phyloP scores from a whole-genome alignment of 2,888 invertebrate species.

The Pogonocherus hispidulus region DNA sequence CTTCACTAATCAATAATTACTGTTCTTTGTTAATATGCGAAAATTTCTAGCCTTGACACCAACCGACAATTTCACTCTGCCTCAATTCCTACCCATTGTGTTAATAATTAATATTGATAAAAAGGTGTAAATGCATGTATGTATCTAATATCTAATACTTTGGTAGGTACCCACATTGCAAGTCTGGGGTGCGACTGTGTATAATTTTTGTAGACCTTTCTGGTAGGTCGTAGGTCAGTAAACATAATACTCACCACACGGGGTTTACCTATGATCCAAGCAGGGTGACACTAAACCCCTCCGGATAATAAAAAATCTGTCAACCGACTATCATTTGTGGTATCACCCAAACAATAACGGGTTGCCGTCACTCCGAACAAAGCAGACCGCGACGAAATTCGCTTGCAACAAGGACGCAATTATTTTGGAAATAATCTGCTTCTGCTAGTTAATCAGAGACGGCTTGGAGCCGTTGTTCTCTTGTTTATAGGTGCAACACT shows the following conservation, averaged over 20 bases:
- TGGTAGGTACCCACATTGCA: neutral
- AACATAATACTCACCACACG: conserved; percentile 8
- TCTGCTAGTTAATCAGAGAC: neutral
- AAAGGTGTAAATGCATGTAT: neutral
- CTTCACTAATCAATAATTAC: neutral
- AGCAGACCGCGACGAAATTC: neutral
- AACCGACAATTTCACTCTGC: neutral
- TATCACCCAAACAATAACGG: conserved; percentile 3
- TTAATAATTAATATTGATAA: neutral
- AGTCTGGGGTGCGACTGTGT: too few species aligned
- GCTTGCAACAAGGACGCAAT: too few species aligned
- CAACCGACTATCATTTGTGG: conserved; percentile 19
- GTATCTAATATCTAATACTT: neutral
- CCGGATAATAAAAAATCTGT: conserved; percentile 7
- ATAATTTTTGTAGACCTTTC: too few species aligned
- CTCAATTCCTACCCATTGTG: neutral
- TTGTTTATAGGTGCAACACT: conserved; percentile 3
- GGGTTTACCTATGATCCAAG: too few species aligned
- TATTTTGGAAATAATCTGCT: too few species aligned
- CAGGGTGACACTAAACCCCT: too few species aligned
- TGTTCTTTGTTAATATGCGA: neutral
- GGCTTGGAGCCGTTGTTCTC: neutral
- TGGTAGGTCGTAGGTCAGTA: neutral
- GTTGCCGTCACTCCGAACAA: neutral
- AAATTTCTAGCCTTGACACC: neutral